Base-by-base conservation (phyloP, 1,140 invertebrate species). In the Cherax quadricarinatus region DNA sequence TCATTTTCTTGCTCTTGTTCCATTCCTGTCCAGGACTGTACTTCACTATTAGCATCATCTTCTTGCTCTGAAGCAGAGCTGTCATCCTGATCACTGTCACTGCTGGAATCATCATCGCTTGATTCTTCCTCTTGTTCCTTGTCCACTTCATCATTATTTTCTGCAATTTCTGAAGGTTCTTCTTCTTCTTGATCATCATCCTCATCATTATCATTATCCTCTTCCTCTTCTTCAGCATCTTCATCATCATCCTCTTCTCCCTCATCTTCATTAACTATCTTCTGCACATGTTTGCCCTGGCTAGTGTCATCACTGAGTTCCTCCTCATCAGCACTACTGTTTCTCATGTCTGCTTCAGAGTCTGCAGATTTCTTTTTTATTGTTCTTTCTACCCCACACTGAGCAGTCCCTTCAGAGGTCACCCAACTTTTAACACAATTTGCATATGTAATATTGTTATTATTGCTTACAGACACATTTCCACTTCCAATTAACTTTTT, bases 401-500 rank as follows among this genome's bases (percentile, higher is more conserved):
- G 70, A 21, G 21, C 24, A 24, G 18, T 53, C 49, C 60, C 66
- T 60, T 57, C 48, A 18, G 53, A 21, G 21, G 9, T 73, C 41
- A 18, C 57, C 53, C n/a, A 48, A 51, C 57, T 70, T n/a, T 80
- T 62, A 2, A 86, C 84, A 49, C 83, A 86, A 21, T 53, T 85
- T 41, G 73, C 51, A 81, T 91, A 89, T 5, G 80, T 53, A 66
- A 89, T 24, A 66, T 80, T 91, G 48, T 91, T 91, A 86, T 91
- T 91, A 16, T 91, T 91, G 66, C 84, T 86, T 51, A 70, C 53
- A 14, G 82, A 80, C 2, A 81, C 66, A 66, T 24, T 75, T 5
- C 62, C 86, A 57, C 51, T 62, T 57, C 21, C 48, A 24, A 30
- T 51, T 60, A 81, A 83, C 24, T 82, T 82, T 48, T 62, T 66